Evolutionary conservation across 2,888 invertebrate species (phyloP).

Genomic region (Trachelus tabidus): DNA sequence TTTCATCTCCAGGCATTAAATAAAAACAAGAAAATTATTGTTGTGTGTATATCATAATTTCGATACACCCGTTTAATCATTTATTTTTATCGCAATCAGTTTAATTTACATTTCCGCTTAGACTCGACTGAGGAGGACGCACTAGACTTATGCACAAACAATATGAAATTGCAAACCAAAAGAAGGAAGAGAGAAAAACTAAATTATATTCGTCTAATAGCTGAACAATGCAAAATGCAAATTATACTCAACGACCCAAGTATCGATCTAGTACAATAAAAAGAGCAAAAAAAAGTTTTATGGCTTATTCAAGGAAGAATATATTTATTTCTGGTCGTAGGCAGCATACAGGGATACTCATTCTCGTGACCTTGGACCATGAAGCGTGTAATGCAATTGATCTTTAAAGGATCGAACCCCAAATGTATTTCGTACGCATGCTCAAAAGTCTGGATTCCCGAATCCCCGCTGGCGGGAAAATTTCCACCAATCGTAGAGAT

Average conservation of each 20-base stretch:
- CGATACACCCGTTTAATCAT: background rate
- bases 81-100: background rate
- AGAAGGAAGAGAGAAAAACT: background rate
- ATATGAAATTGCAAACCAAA: background rate
- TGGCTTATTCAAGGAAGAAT: background rate
- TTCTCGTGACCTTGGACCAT: constrained; percentile 28
- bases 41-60: too few species aligned
- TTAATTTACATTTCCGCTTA: background rate
- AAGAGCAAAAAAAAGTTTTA: background rate
- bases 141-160: background rate
- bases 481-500: constrained; percentile 35
- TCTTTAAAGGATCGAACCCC: background rate
- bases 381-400: background rate
- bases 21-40: background rate
- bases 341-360: background rate
- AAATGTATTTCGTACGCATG: background rate
- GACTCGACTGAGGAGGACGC: background rate
- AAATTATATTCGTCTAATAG: background rate
- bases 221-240: background rate
- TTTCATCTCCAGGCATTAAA: background rate
- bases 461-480: constrained; percentile 41
- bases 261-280: background rate
- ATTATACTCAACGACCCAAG: background rate
- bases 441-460: constrained; percentile 26
- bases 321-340: background rate